These are phyloP conservation scores for Serripes groenlandicus DNA, from an alignment of 2,888 invertebrate species.

Conservation along the genomic window DNA sequence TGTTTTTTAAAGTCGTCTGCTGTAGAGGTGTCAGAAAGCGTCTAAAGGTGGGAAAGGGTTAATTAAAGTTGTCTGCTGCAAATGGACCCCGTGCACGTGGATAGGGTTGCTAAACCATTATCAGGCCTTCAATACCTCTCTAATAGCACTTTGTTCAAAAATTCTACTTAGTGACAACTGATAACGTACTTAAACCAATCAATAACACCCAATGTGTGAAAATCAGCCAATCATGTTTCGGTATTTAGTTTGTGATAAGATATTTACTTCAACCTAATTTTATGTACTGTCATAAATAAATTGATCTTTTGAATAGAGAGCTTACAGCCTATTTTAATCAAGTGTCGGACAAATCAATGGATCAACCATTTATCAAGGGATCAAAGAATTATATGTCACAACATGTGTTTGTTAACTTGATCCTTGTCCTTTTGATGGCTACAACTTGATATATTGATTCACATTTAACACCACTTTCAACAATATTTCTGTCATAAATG, in stretches of 20 bases:
- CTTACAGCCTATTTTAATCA: constrained; percentile 17
- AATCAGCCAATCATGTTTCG: constrained; percentile 3
- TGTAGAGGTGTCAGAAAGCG: too few species aligned
- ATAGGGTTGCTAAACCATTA: too few species aligned
- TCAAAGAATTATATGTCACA: constrained; percentile 17
- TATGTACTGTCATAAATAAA: constrained; percentile 25
- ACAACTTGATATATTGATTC: neutral
- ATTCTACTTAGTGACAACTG: neutral
- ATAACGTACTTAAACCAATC: constrained; percentile 6
- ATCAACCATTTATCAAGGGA: constrained; percentile 13
- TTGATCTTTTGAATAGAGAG: neutral
- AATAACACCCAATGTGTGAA: constrained; percentile 17
- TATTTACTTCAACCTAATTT: constrained; percentile 14
- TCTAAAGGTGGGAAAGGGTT: too few species aligned
- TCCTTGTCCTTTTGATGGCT: neutral
- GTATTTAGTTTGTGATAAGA: constrained; percentile 23
- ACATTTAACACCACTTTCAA: neutral
- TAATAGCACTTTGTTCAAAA: neutral
- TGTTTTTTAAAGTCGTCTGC: too few species aligned
- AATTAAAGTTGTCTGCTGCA: too few species aligned
- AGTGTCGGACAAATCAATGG: constrained; percentile 19
- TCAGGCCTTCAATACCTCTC: neutral
- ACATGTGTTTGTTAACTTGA: constrained; percentile 1
- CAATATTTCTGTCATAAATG: too few species aligned
- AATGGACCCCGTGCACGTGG: too few species aligned